phyloP scores from a whole-genome alignment of 2,888 invertebrate genomes.

The Lobophora halterata region DNA sequence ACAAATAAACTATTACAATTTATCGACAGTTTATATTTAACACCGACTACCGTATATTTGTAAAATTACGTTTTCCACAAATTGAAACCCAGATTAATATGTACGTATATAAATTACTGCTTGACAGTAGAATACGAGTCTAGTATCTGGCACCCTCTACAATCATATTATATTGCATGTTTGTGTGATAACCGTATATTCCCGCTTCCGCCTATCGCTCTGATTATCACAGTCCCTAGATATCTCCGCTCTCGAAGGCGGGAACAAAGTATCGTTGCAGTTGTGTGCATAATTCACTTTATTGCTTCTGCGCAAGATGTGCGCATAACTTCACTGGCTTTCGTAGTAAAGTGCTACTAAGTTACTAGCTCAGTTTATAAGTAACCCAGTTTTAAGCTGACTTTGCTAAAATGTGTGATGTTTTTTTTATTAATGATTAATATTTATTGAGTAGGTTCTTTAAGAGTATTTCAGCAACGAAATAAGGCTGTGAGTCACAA shows the following conservation, averaged over 20 bases:
- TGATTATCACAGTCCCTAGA: slow-evolving; percentile 18
- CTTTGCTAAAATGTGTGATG: slow-evolving; percentile 8
- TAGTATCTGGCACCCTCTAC: no score
- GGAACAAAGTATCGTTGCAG: slow-evolving; percentile 73
- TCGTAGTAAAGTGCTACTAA: slow-evolving; percentile 21
- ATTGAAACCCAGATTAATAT: no score
- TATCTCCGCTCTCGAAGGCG: slow-evolving; percentile 41
- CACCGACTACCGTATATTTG: no score
- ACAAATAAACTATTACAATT: no score
- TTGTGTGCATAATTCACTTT: slow-evolving; percentile 77
- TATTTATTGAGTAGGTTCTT: no score
- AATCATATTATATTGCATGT: not conserved
- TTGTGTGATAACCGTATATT: slow-evolving; percentile 4
- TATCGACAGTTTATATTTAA: no score
- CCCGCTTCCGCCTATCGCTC: slow-evolving; percentile 32
- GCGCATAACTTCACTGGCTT: slow-evolving; percentile 50
- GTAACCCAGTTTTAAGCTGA: no score
- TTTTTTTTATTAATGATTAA: slow-evolving; percentile 5
- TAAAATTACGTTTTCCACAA: no score
- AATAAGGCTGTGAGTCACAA: no score
- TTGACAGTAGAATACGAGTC: slow-evolving; percentile 1
- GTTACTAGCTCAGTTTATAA: no score
- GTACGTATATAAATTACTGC: no score
- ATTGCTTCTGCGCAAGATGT: slow-evolving; percentile 53
- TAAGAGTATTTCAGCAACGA: no score